Conservation (phyloP, 2,797 vertebrate genomes). For the Limnodromus scolopaceus region DNA sequence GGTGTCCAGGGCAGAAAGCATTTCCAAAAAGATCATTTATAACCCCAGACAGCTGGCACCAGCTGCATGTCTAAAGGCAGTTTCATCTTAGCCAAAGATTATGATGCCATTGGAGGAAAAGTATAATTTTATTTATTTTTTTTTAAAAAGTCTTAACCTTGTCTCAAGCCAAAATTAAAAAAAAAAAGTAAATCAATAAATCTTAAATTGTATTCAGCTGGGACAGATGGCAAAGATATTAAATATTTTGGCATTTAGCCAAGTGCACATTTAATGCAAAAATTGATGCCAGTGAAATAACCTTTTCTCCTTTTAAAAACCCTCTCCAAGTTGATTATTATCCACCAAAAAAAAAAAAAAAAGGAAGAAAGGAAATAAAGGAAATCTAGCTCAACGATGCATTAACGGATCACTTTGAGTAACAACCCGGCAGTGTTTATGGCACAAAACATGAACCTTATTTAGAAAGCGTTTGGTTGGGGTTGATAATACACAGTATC, state of each 20-base stretch:
- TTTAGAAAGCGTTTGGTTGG: slow-evolving; percentile 34
- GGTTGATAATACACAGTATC: background rate
- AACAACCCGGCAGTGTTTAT: slow-evolving; percentile 1
- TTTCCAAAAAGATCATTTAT: background rate
- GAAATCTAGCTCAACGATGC: background rate
- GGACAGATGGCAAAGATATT: slow-evolving; percentile 55
- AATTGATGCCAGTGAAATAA: slow-evolving; percentile 51
- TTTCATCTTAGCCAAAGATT: background rate
- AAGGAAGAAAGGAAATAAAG: background rate
- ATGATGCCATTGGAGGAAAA: background rate
- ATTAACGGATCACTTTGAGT: slow-evolving; percentile 48
- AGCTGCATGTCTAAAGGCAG: background rate
- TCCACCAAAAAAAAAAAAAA: background rate
- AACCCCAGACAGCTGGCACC: background rate
- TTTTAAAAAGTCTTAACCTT: background rate
- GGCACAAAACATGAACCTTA: slow-evolving; percentile 17
- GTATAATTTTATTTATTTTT: background rate
- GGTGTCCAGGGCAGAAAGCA: background rate
- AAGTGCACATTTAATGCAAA: slow-evolving; percentile 58
- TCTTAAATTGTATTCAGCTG: slow-evolving; percentile 42
- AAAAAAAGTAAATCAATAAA: slow-evolving; percentile 10
- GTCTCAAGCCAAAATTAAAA: slow-evolving; percentile 10
- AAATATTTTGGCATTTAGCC: slow-evolving; percentile 47
- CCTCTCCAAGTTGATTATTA: slow-evolving; percentile 23
- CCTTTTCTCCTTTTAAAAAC: slow-evolving; percentile 61